phyloP scores from a whole-genome alignment of 2,888 invertebrate genomes.

The Ganaspis brasiliensis region DNA sequence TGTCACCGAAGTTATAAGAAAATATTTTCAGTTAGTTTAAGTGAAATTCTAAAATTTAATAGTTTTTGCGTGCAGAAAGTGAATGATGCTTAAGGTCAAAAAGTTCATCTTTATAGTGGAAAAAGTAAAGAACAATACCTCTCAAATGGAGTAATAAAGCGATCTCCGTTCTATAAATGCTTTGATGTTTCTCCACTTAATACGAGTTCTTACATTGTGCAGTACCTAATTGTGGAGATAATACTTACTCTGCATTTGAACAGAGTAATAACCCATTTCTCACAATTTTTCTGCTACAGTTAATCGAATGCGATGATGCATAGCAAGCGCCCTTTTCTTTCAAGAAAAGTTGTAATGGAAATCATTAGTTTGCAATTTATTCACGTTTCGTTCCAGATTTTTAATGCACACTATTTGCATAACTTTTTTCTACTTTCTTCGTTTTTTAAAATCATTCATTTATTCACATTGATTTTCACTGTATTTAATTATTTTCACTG shows the following conservation, averaged over 20 bases:
- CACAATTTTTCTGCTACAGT: slow-evolving; percentile 10
- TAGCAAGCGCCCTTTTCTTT: slow-evolving; percentile 15
- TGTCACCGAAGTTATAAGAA: no score
- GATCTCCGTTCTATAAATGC: slow-evolving; percentile 10
- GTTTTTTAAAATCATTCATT: background rate
- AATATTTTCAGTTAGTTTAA: no score
- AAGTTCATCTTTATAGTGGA: slow-evolving; percentile 12
- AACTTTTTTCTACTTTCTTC: background rate
- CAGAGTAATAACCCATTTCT: slow-evolving; percentile 23
- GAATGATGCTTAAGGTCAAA: background rate
- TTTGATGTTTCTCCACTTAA: slow-evolving; percentile 6
- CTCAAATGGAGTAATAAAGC: slow-evolving; percentile 30
- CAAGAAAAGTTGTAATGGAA: background rate
- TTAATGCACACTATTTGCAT: background rate
- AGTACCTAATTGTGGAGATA: slow-evolving; percentile 38
- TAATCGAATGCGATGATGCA: slow-evolving; percentile 31
- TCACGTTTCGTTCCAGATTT: background rate
- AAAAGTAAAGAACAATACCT: slow-evolving; percentile 29
- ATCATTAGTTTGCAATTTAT: slow-evolving; percentile 4
- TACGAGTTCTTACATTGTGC: background rate
- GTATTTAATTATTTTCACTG: no score
- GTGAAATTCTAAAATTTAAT: background rate
- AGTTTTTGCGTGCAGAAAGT: background rate
- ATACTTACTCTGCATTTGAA: slow-evolving; percentile 26
- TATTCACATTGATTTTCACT: no score